Base-by-base conservation (phyloP, 2,113 vertebrate species). In the Pedetes capensis region DNA sequence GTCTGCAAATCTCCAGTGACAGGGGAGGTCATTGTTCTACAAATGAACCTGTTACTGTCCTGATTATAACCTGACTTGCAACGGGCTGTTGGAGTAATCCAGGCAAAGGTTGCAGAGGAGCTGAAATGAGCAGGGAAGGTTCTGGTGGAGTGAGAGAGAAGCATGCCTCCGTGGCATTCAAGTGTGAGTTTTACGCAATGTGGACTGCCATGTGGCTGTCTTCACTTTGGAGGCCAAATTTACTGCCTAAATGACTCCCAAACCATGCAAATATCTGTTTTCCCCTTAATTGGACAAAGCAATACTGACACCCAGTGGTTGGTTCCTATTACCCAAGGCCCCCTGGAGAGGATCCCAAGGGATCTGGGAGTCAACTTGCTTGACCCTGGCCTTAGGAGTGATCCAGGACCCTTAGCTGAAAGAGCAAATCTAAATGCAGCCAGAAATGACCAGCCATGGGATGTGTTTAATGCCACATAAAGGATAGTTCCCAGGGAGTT, bases 291-390 rank as follows among this genome's bases (percentile, higher is more conserved):
- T 90, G 90, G 63, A 82, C 71, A 96, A 97, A 87, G n/a, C 97
- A 96, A 95, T 87, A 84, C 94, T 97, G 97, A 97, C 97, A 95
- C 93, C 92, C 88, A 95, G 97, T 94, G 96, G 96, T 51, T 85
- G 78, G 39, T 82, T 63, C 61, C 5, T 39, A 85, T 80, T 53
- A 29, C 66, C 93, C 49, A 1, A 10, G 10, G 44, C 88, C 96
- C 37, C 44, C 66, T 23, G 20, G 79, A 87, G 6, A 53, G 12
- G 39, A 93, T 82, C 88, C 76, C 6, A 0, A 53, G 85, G 88
- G 93, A 74, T 37, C 13, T 53, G 39, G 32, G 72, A 34, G 27
- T 75, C 80, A 6, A 4, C 42, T 66, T 18, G 55, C 37, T 49
- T 71, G 49, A 29, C 55, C 75, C 74, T 42, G 71, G 89, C 39